Conservation (phyloP, 2,113 vertebrate species). For the Turdus rufiventris region DNA sequence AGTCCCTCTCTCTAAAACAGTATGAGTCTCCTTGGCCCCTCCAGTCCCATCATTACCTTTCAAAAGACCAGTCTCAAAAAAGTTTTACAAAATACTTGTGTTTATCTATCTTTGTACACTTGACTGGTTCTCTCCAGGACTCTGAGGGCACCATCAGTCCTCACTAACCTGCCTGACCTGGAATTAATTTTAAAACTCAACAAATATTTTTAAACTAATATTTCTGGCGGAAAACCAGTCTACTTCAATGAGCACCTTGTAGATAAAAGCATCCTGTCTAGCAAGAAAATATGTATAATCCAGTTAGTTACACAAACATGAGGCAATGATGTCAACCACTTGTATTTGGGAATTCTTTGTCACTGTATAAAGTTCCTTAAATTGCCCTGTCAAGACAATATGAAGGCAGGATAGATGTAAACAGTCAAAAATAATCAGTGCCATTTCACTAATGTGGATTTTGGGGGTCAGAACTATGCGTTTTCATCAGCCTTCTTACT, state of each 20-base stretch:
- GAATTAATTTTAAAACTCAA: background rate
- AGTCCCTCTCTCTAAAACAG: background rate
- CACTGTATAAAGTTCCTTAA: conserved; percentile 25
- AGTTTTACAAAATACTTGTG: background rate
- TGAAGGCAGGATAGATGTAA: conserved; percentile 26
- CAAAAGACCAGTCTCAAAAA: background rate
- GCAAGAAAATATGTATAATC: background rate
- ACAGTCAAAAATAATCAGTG: conserved; percentile 51
- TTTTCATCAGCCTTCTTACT: conserved; percentile 57
- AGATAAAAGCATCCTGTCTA: background rate
- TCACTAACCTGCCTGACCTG: background rate
- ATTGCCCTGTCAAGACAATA: conserved; percentile 42
- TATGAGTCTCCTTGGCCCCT: background rate
- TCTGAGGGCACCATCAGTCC: background rate
- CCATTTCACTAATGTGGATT: conserved; percentile 34
- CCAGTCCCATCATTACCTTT: background rate
- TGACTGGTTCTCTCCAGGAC: background rate
- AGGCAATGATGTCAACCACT: background rate
- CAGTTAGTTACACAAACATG: conserved; percentile 23
- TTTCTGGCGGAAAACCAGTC: background rate
- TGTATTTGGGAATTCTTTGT: background rate
- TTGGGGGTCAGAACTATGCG: conserved; percentile 58
- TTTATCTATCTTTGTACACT: background rate
- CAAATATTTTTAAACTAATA: background rate
- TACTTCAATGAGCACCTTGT: background rate